A percentile compares a stretch with the other conserved stretches of the same genome.
Conservation (phyloP, 2,797 vertebrate species). For the Rhinophrynus dorsalis region DNA sequence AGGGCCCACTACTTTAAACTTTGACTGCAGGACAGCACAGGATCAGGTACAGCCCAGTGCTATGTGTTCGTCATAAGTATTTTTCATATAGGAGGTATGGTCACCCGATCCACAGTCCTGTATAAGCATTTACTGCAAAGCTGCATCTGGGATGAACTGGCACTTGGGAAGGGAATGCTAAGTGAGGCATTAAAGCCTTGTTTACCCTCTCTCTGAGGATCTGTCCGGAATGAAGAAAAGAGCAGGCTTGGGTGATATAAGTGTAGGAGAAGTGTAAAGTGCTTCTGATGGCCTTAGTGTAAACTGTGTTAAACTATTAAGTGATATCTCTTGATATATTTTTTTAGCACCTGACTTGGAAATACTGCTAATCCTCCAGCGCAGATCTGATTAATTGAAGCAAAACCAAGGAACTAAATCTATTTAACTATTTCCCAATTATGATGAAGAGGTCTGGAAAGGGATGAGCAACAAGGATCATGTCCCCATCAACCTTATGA, state of each 20-base stretch:
- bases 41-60: too few species aligned
- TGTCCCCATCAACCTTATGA: too few species aligned
- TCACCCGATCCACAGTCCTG: not conserved
- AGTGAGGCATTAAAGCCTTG: slow-evolving; percentile 13
- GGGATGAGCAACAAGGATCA: too few species aligned
- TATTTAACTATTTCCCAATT: not conserved
- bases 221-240: not conserved
- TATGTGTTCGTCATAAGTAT: too few species aligned
- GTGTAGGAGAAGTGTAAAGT: slow-evolving; percentile 15
- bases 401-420: not conserved
- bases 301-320: not conserved
- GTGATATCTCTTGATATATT: slow-evolving; percentile 1
- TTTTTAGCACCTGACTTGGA: not conserved
- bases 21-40: too few species aligned
- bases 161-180: slow-evolving; percentile 4
- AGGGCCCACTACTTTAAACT: too few species aligned
- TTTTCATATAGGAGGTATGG: too few species aligned
- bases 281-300: not conserved
- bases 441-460: too few species aligned
- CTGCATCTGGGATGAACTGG: slow-evolving; percentile 1
- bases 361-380: slow-evolving; percentile 2
- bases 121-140: not conserved
- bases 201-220: not conserved
- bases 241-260: not conserved
- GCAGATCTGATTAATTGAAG: not conserved